These are phyloP conservation scores for Brachyopa scutellaris DNA, from an alignment of 2,888 invertebrate species.

Conservation along the genomic window DNA sequence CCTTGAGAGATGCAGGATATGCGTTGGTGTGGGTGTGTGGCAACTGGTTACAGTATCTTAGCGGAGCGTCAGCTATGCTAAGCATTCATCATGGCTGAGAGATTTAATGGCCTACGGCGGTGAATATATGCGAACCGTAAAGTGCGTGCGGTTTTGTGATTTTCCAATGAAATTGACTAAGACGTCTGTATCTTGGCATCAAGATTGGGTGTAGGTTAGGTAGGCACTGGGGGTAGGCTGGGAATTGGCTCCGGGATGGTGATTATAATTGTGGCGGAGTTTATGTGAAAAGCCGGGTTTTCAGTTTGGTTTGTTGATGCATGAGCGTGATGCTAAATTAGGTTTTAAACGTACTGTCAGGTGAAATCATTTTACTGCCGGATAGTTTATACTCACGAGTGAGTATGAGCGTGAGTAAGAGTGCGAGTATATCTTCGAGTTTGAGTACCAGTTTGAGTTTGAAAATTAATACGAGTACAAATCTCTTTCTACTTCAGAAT, in stretches of 20 bases:
- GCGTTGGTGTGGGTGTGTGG: too few species aligned
- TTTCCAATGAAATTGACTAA: conserved; percentile 73
- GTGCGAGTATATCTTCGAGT: neutral
- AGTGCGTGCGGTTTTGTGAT: conserved; percentile 75
- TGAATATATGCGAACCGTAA: conserved; percentile 74
- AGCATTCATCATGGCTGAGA: conserved; percentile 74
- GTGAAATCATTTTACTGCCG: conserved; percentile 34
- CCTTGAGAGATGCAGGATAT: too few species aligned
- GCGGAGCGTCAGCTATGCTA: conserved; percentile 64
- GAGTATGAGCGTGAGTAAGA: neutral
- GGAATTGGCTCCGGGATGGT: conserved; percentile 8
- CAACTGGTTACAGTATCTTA: conserved; percentile 61
- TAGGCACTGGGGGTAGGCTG: neutral
- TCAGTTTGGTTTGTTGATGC: conserved; percentile 28
- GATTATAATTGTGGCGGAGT: conserved; percentile 52
- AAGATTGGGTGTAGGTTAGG: neutral
- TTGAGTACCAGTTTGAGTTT: too few species aligned
- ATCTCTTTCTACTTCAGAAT: neutral
- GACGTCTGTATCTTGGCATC: conserved; percentile 62
- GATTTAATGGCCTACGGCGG: conserved; percentile 75
- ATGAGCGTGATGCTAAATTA: conserved; percentile 18
- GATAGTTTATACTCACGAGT: neutral
- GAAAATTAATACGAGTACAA: too few species aligned
- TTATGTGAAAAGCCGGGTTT: conserved; percentile 17
- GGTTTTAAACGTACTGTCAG: conserved; percentile 45